These are phyloP conservation scores for Rutilus rutilus DNA, from an alignment of 2,113 vertebrate species.

Conservation along the genomic window DNA sequence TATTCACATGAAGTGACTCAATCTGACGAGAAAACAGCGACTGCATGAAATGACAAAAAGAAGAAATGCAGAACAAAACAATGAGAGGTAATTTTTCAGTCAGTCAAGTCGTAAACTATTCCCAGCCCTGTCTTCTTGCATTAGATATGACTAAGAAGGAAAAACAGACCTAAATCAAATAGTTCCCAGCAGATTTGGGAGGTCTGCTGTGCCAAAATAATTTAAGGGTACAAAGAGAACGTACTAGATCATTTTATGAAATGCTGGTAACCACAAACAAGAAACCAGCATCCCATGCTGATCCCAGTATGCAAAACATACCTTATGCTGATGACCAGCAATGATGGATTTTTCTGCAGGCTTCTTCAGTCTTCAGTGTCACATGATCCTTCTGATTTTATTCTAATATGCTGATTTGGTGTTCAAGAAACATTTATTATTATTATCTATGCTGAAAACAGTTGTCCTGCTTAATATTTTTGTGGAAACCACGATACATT, in stretches of 20 bases:
- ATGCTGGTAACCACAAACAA: too few species aligned
- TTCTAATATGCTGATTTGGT: not conserved
- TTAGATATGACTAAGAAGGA: conserved; percentile 19
- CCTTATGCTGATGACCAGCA: too few species aligned
- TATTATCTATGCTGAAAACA: not conserved
- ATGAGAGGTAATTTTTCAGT: conserved; percentile 26
- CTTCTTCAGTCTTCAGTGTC: not conserved
- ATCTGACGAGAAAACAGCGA: not conserved
- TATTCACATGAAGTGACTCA: not conserved
- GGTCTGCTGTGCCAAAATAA: not conserved
- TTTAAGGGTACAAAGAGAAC: conserved; percentile 17
- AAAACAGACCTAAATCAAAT: conserved; percentile 21
- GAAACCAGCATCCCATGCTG: too few species aligned
- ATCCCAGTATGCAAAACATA: too few species aligned
- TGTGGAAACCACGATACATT: not conserved
- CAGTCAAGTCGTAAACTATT: conserved; percentile 5
- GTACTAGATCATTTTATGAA: not conserved
- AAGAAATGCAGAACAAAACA: conserved; percentile 8
- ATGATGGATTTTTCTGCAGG: not conserved
- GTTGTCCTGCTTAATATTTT: not conserved
- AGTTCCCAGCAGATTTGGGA: not conserved
- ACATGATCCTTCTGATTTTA: not conserved
- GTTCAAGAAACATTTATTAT: not conserved
- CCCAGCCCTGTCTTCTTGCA: conserved; percentile 17
- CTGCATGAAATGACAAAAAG: conserved; percentile 14